Conservation (phyloP, 1,140 invertebrate genomes). For the Rhynchophorus ferrugineus region DNA sequence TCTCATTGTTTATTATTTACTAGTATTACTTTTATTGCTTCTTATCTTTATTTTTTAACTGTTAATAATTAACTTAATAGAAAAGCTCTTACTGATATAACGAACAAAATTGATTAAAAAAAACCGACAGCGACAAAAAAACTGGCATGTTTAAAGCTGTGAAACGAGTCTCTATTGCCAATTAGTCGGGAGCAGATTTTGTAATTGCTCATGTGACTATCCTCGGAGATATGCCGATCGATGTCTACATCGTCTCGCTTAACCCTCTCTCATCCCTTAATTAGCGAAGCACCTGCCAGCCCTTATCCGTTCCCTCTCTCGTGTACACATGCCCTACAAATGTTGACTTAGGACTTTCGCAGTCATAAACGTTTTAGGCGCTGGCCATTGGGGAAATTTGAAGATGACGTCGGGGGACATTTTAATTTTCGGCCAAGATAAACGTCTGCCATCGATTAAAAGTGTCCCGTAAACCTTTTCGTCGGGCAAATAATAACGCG, state of each 20-base stretch:
- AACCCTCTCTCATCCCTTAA: slow-evolving; percentile 29
- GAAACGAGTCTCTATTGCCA: slow-evolving; percentile 27
- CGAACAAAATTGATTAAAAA: too few species aligned
- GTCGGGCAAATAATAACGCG: too few species aligned
- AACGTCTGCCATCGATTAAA: background rate
- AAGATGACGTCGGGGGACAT: background rate
- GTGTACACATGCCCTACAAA: slow-evolving; percentile 19
- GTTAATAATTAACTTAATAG: too few species aligned
- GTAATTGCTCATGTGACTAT: slow-evolving; percentile 34
- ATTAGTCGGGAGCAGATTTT: slow-evolving; percentile 32
- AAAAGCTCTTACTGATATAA: too few species aligned
- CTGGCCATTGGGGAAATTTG: slow-evolving; percentile 10
- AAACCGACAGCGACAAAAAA: background rate
- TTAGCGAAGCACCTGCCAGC: slow-evolving; percentile 26
- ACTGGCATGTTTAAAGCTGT: background rate
- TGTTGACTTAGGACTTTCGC: slow-evolving; percentile 25
- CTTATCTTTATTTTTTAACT: too few species aligned
- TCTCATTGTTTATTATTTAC: too few species aligned
- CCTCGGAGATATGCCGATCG: slow-evolving; percentile 33
- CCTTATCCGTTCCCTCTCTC: slow-evolving; percentile 12
- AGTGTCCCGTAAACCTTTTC: too few species aligned
- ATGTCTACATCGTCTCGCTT: slow-evolving; percentile 31
- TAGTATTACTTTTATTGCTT: too few species aligned
- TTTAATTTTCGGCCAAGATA: background rate
- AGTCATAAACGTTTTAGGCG: slow-evolving; percentile 15